A percentile compares a stretch with the other conserved stretches of the same genome.
Conservation (phyloP, 2,113 vertebrate species). For the Petrocephalus microphthalmus region DNA sequence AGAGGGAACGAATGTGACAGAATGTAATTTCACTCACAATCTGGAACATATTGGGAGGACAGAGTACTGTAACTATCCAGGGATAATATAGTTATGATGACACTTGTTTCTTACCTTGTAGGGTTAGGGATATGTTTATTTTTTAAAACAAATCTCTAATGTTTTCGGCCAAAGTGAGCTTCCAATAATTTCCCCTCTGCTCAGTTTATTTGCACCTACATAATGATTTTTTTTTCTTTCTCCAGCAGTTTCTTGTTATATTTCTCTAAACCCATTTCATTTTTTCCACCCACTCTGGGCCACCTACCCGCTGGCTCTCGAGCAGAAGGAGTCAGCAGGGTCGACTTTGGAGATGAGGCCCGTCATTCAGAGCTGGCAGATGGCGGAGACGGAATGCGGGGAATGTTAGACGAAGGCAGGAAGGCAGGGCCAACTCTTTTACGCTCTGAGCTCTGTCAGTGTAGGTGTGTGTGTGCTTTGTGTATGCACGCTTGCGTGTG, state of each 20-base stretch:
- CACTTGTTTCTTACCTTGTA: neutral
- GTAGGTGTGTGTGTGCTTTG: neutral
- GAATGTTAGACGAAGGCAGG: neutral
- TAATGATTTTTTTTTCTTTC: neutral
- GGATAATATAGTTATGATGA: neutral
- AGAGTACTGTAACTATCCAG: neutral
- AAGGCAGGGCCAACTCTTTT: neutral
- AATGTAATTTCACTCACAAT: neutral
- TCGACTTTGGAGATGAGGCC: neutral
- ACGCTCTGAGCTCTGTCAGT: neutral
- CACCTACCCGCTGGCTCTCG: conserved; percentile 12
- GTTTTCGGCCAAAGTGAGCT: neutral
- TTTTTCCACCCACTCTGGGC: conserved; percentile 24
- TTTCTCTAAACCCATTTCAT: conserved; percentile 11
- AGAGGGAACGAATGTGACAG: neutral
- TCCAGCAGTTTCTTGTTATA: neutral
- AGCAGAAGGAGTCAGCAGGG: conserved; percentile 5
- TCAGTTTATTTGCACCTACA: neutral
- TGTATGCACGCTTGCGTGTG: neutral
- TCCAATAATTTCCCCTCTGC: neutral
- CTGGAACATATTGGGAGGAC: neutral
- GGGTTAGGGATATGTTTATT: neutral
- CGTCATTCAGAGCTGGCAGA: conserved; percentile 10
- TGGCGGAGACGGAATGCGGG: neutral
- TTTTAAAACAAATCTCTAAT: neutral